These are phyloP conservation scores for Eupsittula cactorum DNA, from an alignment of 2,113 vertebrate genomes.

Conservation along the genomic window DNA sequence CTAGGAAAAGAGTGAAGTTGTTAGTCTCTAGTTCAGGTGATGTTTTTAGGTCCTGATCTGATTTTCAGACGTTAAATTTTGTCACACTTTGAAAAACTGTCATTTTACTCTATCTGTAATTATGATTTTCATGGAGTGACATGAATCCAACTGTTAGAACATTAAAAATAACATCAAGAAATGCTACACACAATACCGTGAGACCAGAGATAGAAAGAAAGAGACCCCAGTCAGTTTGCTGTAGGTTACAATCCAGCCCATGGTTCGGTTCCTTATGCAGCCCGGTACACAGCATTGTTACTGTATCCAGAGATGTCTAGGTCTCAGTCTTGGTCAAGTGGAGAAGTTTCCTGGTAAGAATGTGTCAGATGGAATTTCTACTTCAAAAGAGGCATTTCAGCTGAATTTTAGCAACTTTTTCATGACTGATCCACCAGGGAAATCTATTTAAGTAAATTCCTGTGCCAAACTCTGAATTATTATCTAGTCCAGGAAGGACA, in stretches of 20 bases:
- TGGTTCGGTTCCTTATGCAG: background rate
- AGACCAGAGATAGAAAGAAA: background rate
- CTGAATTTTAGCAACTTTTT: background rate
- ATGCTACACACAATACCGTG: background rate
- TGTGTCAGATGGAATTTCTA: background rate
- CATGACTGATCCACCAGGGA: background rate
- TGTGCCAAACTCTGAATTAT: background rate
- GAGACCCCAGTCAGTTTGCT: background rate
- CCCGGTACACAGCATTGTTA: background rate
- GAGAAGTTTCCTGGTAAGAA: background rate
- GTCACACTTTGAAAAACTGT: background rate
- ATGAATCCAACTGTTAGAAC: background rate
- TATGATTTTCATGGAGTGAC: background rate
- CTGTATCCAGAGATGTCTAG: background rate
- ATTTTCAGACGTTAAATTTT: background rate
- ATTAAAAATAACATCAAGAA: background rate
- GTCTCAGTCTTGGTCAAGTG: background rate
- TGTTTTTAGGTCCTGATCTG: background rate
- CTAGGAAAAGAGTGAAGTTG: background rate
- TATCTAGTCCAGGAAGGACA: background rate
- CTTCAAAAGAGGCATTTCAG: background rate
- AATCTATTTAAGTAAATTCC: background rate
- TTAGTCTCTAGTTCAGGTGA: background rate
- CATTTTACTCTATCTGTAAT: background rate
- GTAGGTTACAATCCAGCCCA: background rate